These are phyloP conservation scores for Anguilla rostrata DNA, from an alignment of 2,113 vertebrate genomes.

Conservation along the genomic window DNA sequence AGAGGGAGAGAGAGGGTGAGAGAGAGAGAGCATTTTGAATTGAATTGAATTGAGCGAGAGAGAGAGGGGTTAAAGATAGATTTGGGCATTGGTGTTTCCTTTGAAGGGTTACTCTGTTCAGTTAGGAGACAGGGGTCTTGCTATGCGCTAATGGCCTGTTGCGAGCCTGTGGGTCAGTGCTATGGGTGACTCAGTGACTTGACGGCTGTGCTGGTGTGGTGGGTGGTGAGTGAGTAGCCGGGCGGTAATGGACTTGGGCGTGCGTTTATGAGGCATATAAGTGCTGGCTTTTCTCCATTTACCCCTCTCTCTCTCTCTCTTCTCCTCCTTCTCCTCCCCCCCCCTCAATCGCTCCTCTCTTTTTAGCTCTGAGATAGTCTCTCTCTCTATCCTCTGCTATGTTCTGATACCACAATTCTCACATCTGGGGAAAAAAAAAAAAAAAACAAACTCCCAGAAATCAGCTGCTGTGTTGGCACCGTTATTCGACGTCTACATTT, in stretches of 20 bases:
- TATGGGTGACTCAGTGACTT: conserved; percentile 59
- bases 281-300: conserved; percentile 56
- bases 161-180: conserved; percentile 54
- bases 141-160: neutral
- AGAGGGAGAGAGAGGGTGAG: neutral
- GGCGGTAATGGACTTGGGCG: conserved; percentile 74
- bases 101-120: neutral
- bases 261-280: conserved; percentile 63
- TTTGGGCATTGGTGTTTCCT: neutral
- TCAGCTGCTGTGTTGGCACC: conserved; percentile 37
- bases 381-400: conserved; percentile 17
- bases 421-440: conserved; percentile 42
- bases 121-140: neutral
- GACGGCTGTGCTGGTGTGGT: conserved; percentile 45
- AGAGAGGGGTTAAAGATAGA: neutral
- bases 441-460: conserved; percentile 17
- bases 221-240: conserved; percentile 62
- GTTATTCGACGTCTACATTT: conserved; percentile 40
- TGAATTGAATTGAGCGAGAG: too few relatives aligned
- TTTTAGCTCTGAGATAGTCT: neutral
- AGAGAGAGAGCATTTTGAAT: too few relatives aligned
- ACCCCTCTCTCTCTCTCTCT: conserved; percentile 28
- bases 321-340: conserved; percentile 37
- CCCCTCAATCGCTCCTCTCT: conserved; percentile 27
- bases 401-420: conserved; percentile 1